Conservation (phyloP, 2,797 vertebrate species). For the Loris lydekkerianus region DNA sequence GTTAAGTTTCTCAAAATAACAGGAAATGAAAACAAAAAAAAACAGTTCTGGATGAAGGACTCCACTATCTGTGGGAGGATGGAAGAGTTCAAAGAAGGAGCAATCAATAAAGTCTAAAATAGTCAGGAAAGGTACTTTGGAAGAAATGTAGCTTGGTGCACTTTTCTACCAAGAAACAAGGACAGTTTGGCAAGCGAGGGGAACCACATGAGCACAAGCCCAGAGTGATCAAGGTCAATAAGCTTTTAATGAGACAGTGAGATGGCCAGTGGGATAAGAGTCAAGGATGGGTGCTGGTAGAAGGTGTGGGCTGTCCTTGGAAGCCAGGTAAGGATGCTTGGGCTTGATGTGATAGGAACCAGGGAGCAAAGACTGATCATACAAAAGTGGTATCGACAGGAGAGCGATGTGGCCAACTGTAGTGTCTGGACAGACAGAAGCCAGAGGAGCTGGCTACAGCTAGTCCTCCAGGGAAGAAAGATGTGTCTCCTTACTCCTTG, state of each 20-base stretch:
- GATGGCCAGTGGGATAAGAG: background rate
- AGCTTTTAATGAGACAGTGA: background rate
- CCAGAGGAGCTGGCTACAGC: background rate
- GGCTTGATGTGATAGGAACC: background rate
- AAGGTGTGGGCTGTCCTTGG: background rate
- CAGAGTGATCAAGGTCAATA: background rate
- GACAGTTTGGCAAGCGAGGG: background rate
- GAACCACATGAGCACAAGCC: background rate
- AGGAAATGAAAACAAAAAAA: background rate
- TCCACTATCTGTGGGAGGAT: background rate
- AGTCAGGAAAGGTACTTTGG: background rate
- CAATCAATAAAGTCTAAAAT: background rate
- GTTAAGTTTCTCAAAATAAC: slow-evolving; percentile 19
- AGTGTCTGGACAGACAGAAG: background rate
- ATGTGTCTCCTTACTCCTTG: background rate
- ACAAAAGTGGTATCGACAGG: background rate
- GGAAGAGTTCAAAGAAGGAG: background rate
- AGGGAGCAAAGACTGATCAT: background rate
- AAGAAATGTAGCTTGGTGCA: background rate
- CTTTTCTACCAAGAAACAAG: background rate
- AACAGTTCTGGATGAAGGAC: background rate
- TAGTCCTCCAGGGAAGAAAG: background rate
- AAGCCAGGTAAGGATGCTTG: background rate
- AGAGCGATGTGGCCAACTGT: too few species aligned
- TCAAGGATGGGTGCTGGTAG: background rate